These are phyloP conservation scores for Calliphora vicina DNA, from an alignment of 1,140 invertebrate genomes.

Conservation along the genomic window DNA sequence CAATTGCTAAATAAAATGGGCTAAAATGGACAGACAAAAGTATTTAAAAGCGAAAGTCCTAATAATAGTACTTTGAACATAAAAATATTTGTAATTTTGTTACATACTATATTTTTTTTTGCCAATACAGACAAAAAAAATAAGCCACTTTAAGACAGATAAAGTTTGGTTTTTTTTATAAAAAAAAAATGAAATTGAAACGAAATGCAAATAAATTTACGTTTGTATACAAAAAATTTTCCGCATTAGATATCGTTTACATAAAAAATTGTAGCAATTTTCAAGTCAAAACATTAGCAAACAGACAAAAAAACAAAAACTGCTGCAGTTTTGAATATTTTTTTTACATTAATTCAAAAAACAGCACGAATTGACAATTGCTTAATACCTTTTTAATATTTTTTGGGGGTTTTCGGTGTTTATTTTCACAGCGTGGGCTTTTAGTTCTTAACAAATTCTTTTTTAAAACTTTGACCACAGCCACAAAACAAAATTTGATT, in stretches of 20 bases:
- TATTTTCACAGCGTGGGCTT: conserved; percentile 17
- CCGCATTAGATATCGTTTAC: conserved; percentile 32
- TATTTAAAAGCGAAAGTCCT: conserved; percentile 24
- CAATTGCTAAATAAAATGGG: conserved; percentile 1
- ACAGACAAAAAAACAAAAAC: not conserved
- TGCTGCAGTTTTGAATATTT: not conserved
- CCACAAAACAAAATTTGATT: not conserved
- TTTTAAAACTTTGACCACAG: not conserved
- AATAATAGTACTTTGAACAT: not conserved
- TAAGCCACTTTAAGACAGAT: not conserved
- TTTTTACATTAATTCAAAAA: too few species aligned
- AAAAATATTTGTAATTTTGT: not conserved
- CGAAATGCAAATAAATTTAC: conserved; percentile 25
- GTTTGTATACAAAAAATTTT: not conserved
- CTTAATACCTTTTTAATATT: conserved; percentile 16
- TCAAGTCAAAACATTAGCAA: not conserved
- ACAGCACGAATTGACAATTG: conserved; percentile 29
- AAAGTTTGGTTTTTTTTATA: not conserved
- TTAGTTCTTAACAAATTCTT: not conserved
- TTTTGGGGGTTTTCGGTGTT: not conserved
- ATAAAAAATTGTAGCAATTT: not conserved
- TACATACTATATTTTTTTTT: not conserved
- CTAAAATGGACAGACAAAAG: not conserved
- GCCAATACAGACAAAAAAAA: not conserved
- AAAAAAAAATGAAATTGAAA: not conserved